Base-by-base conservation (phyloP, 1,140 invertebrate species). In the Aphaenogaster rudis region DNA sequence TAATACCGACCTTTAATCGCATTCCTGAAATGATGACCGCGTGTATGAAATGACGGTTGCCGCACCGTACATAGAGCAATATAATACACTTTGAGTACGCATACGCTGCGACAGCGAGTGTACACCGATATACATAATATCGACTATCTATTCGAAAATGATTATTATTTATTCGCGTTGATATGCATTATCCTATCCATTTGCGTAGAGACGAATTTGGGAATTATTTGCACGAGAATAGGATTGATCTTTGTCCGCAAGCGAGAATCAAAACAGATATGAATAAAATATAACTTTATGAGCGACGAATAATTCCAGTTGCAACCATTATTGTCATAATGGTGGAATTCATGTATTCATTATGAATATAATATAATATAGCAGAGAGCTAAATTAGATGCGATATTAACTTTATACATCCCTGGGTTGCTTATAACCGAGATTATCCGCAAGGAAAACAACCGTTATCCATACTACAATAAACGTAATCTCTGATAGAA, bases 161-260 rank as follows among this genome's bases (percentile, higher is more conserved):
- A 76, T 74, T 21, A 72, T 81, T 69, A 82, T 82, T 71, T 71
- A 81, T 72, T 76, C 13, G 69, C 36, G 45, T 61, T n/a, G 42
- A 69, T 45, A 3, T 11, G 28, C 11, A 57, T 72, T 82, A 54
- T 33, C 15, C 39, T 48, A 74, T 74, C 11, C 6, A n/a, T 1
- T 33, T 28, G 11, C 54, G 8, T 21, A 61, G 48, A 80, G 54
- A 57, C 36, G 15, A 74, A 61, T 84, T 84, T 81, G 21, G 21
- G 1, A 71, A 81, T 81, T 84, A 63, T 61, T 13, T 39, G 6
- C 6, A 52, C 11, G 21, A 21, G 42, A 48, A 63, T 61, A 45
- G n/a, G 42, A 50, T 84, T 84, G 42, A 84, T 84, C 42, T 84
- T 76, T 76, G 80, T 48, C 5, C 39, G n/a, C 13, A n/a, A 9